Evolutionary conservation across 2,113 vertebrate species (phyloP).

Genomic region (Lamprotornis superbus): DNA sequence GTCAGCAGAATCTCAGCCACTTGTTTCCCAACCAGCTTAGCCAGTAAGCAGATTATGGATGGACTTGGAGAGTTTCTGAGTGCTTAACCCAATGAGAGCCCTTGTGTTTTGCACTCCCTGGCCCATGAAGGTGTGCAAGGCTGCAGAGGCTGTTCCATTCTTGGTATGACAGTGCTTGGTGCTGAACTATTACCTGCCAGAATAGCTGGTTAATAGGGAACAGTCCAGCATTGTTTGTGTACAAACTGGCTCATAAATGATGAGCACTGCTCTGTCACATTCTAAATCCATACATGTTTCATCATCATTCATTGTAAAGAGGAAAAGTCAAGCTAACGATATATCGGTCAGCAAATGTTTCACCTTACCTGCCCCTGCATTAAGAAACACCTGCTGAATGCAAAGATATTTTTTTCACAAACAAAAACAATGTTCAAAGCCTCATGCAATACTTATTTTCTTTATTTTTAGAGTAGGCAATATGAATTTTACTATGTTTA

Average conservation of each 20-base stretch:
- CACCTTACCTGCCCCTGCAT: background rate
- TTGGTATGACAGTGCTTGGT: background rate
- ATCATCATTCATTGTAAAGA: background rate
- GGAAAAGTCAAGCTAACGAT: background rate
- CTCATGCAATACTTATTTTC: background rate
- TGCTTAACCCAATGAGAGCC: slow-evolving; percentile 21
- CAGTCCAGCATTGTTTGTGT: background rate
- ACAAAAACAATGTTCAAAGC: background rate
- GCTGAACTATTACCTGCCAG: background rate
- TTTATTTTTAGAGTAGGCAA: background rate
- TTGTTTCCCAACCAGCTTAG: slow-evolving; percentile 34
- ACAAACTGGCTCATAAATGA: background rate
- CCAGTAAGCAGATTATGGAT: slow-evolving; percentile 20
- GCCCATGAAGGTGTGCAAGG: background rate
- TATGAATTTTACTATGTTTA: background rate
- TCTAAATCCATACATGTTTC: background rate
- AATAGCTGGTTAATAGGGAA: background rate
- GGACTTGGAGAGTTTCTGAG: background rate
- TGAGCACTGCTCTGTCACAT: background rate
- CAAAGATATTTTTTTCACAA: background rate
- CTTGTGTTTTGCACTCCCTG: background rate
- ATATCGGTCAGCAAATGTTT: background rate
- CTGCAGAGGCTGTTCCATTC: background rate
- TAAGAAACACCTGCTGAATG: background rate
- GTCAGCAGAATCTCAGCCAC: background rate